Evolutionary conservation across 2,113 vertebrate genomes (phyloP), one percentile per base, ranked within the genome.

Genomic region (Callopanchax toddi): DNA sequence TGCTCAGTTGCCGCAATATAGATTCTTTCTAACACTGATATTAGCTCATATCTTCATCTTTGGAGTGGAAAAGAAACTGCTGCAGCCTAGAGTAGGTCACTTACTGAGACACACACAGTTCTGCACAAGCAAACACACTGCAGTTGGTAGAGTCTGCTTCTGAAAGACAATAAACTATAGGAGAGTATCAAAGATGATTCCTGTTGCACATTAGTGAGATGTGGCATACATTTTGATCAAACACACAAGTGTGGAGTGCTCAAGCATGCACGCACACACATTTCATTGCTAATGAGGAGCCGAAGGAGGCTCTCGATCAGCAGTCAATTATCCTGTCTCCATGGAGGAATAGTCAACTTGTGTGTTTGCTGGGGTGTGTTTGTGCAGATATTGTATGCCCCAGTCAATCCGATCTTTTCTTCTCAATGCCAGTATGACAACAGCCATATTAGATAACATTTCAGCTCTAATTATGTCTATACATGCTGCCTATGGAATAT

Each of bases 301-400:
- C 80, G 67, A 86, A 79, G 78, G 83, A 82, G 76, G 76, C 82
- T 76, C 69, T 79, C 45, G 58, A 79, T 87, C 82, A 87, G 85
- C 79, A 82, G 82, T 82, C 85, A 89, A 89, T 90, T 89, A 89
- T 81, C 61, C 62, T n/a, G 64, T 87, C 82, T 62, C 82, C 84
- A 86, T 3, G n/a, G 77, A 80, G 75, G 68, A 78, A 63, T n/a
- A 37, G 46, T 71, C 9, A 62, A 9, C 12, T 9, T 17, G 1
- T 52, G 57, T 39, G 34, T 66, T 26, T 45, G 29, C 54, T 54
- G 55, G 51, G 57, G 39, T 54, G 52, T 59, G 57, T 62, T 45
- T 71, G 62, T 6, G 55, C 74, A 71, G 72, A 71, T 77, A 78
- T 75, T 84, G 46, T 0, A 11, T 67, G 50, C 36, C 42, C 23